Evolutionary conservation across 2,113 vertebrate genomes (phyloP).

Genomic region (Noctilio leporinus): DNA sequence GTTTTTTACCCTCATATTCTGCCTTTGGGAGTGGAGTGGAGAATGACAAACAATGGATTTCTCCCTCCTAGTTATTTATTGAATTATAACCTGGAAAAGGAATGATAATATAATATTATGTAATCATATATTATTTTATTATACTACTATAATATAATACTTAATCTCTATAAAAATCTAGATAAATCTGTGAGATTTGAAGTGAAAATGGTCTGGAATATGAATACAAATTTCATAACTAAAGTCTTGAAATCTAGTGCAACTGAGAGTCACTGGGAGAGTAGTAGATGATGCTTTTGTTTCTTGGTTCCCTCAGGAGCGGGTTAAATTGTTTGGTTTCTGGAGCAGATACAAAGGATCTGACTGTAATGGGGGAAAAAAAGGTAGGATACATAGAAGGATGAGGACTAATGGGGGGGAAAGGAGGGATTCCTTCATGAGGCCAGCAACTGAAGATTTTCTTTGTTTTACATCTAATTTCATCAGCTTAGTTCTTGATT

Average conservation of each 20-base stretch:
- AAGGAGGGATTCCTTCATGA: neutral
- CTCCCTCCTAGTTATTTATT: neutral
- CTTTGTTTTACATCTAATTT: neutral
- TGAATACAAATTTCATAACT: neutral
- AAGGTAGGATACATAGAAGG: slow-evolving; percentile 57
- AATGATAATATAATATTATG: neutral
- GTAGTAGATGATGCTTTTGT: neutral
- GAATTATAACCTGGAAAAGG: slow-evolving; percentile 30
- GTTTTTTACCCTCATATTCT: slow-evolving; percentile 24
- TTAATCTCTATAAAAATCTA: slow-evolving; percentile 14
- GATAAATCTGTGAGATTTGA: slow-evolving; percentile 14
- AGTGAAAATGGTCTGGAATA: slow-evolving; percentile 42
- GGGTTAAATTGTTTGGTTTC: slow-evolving; percentile 74
- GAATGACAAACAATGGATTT: slow-evolving; percentile 1
- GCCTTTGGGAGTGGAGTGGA: neutral
- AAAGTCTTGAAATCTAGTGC: neutral
- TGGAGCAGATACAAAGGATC: slow-evolving; percentile 48
- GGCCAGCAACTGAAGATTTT: neutral
- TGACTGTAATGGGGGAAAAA: neutral
- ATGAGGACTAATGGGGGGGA: neutral
- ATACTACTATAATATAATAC: neutral
- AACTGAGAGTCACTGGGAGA: neutral
- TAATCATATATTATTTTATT: neutral
- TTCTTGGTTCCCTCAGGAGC: slow-evolving; percentile 59
- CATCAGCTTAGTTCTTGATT: neutral